These are phyloP conservation scores for Dioctria linearis DNA, from an alignment of 2,888 invertebrate species.

Conservation along the genomic window DNA sequence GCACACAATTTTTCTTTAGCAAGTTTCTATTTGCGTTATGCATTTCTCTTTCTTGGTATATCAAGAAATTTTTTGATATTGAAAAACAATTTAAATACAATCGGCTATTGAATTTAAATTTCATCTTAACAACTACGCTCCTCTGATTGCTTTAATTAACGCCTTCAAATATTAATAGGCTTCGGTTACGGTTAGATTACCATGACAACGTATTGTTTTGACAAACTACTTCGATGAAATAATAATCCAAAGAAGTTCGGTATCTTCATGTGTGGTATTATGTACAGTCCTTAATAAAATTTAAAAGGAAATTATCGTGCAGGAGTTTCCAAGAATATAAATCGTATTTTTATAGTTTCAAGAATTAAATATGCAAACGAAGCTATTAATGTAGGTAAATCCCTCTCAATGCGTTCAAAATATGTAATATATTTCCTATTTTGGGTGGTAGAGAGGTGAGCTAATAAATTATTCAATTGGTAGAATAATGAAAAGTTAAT, in stretches of 20 bases:
- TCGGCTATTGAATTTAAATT: slow-evolving; percentile 46
- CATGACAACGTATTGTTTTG: slow-evolving; percentile 58
- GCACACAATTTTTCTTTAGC: slow-evolving; percentile 9
- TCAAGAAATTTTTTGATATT: slow-evolving; percentile 24
- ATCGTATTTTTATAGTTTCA: too few relatives aligned
- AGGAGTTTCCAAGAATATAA: too few relatives aligned
- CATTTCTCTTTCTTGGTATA: slow-evolving; percentile 4
- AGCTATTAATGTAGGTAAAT: too few relatives aligned
- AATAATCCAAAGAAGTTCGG: slow-evolving; percentile 35
- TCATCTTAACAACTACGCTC: slow-evolving; percentile 38
- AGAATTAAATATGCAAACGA: too few relatives aligned
- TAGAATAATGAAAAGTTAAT: too few relatives aligned
- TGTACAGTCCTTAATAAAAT: slow-evolving; percentile 29
- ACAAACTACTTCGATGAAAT: slow-evolving; percentile 51
- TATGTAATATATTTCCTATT: too few relatives aligned
- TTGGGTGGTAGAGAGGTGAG: too few relatives aligned
- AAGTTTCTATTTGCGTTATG: slow-evolving; percentile 12
- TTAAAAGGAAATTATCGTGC: background rate
- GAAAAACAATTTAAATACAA: slow-evolving; percentile 45
- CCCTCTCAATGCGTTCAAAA: too few relatives aligned
- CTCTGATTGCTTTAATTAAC: slow-evolving; percentile 33
- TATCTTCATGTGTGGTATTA: slow-evolving; percentile 35
- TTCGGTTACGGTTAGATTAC: slow-evolving; percentile 11
- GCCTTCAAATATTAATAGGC: slow-evolving; percentile 57
- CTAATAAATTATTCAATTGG: too few relatives aligned